Evolutionary conservation across 2,888 invertebrate genomes (phyloP).

Genomic region (Hirtodrosophila cameraria): DNA sequence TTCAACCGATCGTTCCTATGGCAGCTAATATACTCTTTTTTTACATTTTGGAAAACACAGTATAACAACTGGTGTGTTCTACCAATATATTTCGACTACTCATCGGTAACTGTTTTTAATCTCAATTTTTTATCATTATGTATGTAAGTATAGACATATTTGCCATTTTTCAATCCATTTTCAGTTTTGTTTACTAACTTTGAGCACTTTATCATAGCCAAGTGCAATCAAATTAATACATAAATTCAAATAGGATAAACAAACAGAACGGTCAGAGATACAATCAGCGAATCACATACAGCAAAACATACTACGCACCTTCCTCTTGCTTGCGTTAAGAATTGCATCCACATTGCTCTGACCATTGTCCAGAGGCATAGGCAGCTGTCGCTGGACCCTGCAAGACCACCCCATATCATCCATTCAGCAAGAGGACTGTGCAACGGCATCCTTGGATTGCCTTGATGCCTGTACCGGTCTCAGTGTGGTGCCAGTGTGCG

Average conservation of each 20-base stretch:
- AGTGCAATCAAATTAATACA: conserved; percentile 68
- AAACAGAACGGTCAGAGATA: conserved; percentile 43
- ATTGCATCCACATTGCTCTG: conserved; percentile 20
- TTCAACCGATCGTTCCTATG: no score
- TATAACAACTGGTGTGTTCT: no score
- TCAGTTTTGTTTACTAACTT: conserved; percentile 1
- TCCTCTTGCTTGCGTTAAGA: background rate
- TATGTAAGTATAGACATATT: no score
- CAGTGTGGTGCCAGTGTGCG: conserved; percentile 19
- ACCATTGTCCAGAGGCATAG: conserved; percentile 43
- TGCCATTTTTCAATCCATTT: background rate
- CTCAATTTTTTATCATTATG: no score
- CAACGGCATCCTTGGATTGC: conserved; percentile 37
- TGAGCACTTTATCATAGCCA: background rate
- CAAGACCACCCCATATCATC: conserved; percentile 26
- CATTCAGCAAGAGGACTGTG: conserved; percentile 9
- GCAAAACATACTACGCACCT: background rate
- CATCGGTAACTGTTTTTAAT: no score
- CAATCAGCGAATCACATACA: conserved; percentile 24
- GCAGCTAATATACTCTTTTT: no score
- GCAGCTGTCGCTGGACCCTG: conserved; percentile 51
- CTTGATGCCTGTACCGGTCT: conserved; percentile 30
- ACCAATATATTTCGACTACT: no score
- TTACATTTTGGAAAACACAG: no score
- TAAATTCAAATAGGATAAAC: conserved; percentile 49